Percentiles rank a stretch among this genome's conserved stretches.
Evolutionary conservation across 2,888 invertebrate genomes (phyloP).

Genomic region (Gastrophysa polygoni): DNA sequence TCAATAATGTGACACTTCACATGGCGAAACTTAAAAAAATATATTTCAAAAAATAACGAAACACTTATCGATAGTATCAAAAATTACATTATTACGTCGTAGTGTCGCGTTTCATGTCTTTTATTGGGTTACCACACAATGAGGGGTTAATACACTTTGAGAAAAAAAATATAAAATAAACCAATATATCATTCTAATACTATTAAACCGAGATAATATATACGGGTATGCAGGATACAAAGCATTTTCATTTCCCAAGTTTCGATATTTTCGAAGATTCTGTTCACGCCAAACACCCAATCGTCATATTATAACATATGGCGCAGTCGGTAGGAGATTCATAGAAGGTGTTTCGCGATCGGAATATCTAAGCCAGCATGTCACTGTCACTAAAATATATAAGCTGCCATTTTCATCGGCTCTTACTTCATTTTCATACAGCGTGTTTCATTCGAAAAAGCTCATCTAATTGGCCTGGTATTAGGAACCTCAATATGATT

Average conservation of each 20-base stretch:
- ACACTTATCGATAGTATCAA: slow-evolving; percentile 54
- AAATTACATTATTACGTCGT: slow-evolving; percentile 50
- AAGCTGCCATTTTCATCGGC: too few species aligned
- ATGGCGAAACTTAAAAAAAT: slow-evolving; percentile 58
- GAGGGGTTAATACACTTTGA: slow-evolving; percentile 28
- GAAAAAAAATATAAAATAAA: slow-evolving; percentile 49
- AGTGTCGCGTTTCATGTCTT: slow-evolving; percentile 58
- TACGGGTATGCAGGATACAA: background rate
- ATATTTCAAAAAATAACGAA: slow-evolving; percentile 57
- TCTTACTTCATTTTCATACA: too few species aligned
- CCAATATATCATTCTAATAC: slow-evolving; percentile 52
- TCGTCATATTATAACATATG: too few species aligned
- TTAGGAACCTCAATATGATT: too few species aligned
- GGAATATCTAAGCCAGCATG: too few species aligned
- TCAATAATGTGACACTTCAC: slow-evolving; percentile 58
- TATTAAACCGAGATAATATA: slow-evolving; percentile 51
- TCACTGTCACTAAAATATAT: too few species aligned
- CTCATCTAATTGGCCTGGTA: too few species aligned
- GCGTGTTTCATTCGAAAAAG: too few species aligned
- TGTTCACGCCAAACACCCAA: too few species aligned
- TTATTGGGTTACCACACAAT: slow-evolving; percentile 41
- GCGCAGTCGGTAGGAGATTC: background rate
- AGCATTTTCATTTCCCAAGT: background rate
- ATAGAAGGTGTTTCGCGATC: too few species aligned
- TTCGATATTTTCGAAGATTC: background rate